Conservation (phyloP, 2,113 vertebrate genomes). For the Castor canadensis region DNA sequence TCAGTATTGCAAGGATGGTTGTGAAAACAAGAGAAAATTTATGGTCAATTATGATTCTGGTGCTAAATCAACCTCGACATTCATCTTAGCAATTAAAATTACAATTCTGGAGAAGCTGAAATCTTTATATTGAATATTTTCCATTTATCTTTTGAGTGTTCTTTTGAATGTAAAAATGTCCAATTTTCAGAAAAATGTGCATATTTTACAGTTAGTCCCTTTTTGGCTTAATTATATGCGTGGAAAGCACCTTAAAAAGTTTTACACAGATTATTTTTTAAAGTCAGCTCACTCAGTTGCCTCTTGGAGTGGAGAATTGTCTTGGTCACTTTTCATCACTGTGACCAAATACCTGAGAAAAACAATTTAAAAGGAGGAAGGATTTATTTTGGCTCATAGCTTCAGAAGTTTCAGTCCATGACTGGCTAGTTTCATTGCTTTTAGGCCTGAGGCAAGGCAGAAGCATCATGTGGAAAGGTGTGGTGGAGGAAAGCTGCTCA, state of each 20-base stretch:
- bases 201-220: slow-evolving; percentile 2
- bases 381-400: too few relatives aligned
- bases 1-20: neutral
- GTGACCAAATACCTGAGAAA: neutral
- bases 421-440: too few relatives aligned
- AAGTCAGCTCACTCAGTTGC: neutral
- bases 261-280: neutral
- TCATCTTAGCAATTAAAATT: slow-evolving; percentile 34
- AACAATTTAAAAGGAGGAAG: neutral
- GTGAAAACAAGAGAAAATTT: slow-evolving; percentile 26
- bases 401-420: too few relatives aligned
- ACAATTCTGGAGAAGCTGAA: slow-evolving; percentile 30
- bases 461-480: too few relatives aligned
- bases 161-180: slow-evolving; percentile 43
- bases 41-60: slow-evolving; percentile 7
- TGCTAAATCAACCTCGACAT: slow-evolving; percentile 30
- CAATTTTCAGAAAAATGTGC: slow-evolving; percentile 16
- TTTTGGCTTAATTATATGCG: slow-evolving; percentile 32
- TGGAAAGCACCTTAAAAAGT: slow-evolving; percentile 1
- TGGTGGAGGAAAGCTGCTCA: too few relatives aligned
- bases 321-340: neutral
- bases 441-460: too few relatives aligned
- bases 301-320: neutral
- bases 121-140: neutral
- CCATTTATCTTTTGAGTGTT: neutral